Percentiles rank a stretch among this genome's conserved stretches.
phyloP scores from a whole-genome alignment of 2,888 invertebrate species.

The Oxyscelio sp. region DNA sequence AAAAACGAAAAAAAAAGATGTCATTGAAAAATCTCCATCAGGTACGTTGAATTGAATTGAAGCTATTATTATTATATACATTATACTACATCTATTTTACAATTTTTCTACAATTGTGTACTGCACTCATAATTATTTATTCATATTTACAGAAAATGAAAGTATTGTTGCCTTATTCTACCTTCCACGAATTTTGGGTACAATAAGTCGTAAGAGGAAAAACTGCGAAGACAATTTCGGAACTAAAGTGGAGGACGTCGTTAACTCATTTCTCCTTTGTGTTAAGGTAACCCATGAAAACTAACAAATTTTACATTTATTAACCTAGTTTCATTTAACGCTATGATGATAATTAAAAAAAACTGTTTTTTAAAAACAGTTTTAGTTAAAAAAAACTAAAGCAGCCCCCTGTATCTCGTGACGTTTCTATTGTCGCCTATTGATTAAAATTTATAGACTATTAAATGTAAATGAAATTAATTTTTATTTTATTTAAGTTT shows the following conservation, averaged over 20 bases:
- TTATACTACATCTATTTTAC: neutral
- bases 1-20: constrained; percentile 1
- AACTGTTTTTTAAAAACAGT: no score
- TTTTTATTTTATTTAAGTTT: constrained; percentile 15
- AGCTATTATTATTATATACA: neutral
- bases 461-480: no score
- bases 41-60: neutral
- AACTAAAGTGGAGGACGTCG: constrained; percentile 5
- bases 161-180: neutral
- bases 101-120: neutral
- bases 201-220: constrained; percentile 12
- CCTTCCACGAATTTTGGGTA: constrained; percentile 7
- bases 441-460: no score
- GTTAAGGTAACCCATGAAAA: constrained; percentile 9
- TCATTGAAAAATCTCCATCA: neutral
- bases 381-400: no score
- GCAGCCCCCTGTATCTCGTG: no score
- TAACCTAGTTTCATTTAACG: no score
- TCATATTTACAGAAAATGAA: neutral
- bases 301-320: neutral
- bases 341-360: no score
- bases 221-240: constrained; percentile 14
- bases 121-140: neutral
- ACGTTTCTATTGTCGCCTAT: no score
- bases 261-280: constrained; percentile 13